Evolutionary conservation across 1,140 invertebrate genomes (phyloP).

Genomic region (Drosophila equinoxialis): DNA sequence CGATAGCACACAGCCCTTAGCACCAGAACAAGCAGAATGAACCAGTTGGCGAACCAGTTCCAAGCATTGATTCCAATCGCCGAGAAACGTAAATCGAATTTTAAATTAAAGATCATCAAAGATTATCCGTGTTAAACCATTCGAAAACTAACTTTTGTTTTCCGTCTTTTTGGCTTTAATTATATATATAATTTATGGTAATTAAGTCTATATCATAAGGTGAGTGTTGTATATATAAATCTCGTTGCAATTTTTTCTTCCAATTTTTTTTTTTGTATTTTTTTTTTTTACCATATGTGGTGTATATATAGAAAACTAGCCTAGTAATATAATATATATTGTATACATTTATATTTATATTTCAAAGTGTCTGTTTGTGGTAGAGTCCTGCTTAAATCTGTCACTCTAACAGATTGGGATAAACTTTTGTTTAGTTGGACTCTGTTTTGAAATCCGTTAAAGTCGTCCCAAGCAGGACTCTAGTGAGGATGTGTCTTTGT

Average conservation of each 20-base stretch:
- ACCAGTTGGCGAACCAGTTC: background rate
- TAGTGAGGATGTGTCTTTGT: conserved; percentile 11
- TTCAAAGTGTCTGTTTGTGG: background rate
- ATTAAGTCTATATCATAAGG: conserved; percentile 58
- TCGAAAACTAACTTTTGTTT: background rate
- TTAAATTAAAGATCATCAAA: background rate
- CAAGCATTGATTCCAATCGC: background rate
- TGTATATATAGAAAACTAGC: conserved; percentile 29
- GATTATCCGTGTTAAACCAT: background rate
- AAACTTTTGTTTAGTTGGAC: background rate
- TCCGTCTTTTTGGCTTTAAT: conserved; percentile 1
- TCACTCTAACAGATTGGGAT: background rate
- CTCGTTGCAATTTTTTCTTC: conserved; percentile 39
- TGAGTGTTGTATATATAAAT: conserved; percentile 50
- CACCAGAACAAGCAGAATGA: background rate
- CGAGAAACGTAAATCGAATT: background rate
- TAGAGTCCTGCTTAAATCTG: background rate
- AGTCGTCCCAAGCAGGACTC: background rate
- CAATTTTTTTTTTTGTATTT: conserved; percentile 23
- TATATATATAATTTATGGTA: conserved; percentile 4
- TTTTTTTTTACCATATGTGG: conserved; percentile 12
- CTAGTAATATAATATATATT: conserved; percentile 23
- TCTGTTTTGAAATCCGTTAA: background rate
- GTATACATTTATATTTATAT: conserved; percentile 28
- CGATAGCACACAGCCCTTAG: background rate